Base-by-base conservation (phyloP, 92 coral and sea anemone species). In the Porites evermanni region DNA sequence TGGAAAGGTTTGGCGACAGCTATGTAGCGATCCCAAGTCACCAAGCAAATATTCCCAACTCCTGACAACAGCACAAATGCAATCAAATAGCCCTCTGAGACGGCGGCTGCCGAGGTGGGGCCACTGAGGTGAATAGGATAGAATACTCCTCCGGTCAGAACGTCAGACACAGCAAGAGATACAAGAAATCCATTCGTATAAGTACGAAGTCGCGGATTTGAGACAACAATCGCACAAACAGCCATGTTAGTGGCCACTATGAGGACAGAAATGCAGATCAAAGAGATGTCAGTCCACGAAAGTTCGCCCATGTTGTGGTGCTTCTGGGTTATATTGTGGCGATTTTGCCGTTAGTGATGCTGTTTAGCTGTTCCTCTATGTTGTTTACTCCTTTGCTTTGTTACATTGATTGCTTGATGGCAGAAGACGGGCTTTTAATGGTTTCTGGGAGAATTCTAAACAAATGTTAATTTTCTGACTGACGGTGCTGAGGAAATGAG, bases 161-260 rank as follows among this genome's bases (percentile, higher is more conserved):
- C 80, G 59, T 92, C 95, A 10, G 92, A 88, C 14, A 92, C 88
- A 38, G 95, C 95, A 29, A 92, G 79, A 3, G 95, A 92, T 3
- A 89, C 92, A 23, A 92, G 85, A 67, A 92, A 92, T 8, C 95
- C 95, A 70, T 92, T 92, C 18, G 95, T 92, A 72, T 61, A 85
- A 20, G 92, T 92, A 18, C 95, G 92, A 6, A 92, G 90, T 21
- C 83, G 86, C 12, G 60, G 80, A 32, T 85, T 85, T 13, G 68
- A 47, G 16, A 85, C 77, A 10, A 92, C 95, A 70, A 89, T 52
- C 4, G 79, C 81, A 24, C 95, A 92, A 19, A 92, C 87, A 9
- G 79, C 76, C n/a, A 78, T 68, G 82, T 92, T 92, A 7, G 90
- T 77, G 21, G 80, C 75, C 2, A 89, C 92, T 12, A 86, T 90